phyloP scores from a whole-genome alignment of 2,888 invertebrate species.

The Hetaerina titia region DNA sequence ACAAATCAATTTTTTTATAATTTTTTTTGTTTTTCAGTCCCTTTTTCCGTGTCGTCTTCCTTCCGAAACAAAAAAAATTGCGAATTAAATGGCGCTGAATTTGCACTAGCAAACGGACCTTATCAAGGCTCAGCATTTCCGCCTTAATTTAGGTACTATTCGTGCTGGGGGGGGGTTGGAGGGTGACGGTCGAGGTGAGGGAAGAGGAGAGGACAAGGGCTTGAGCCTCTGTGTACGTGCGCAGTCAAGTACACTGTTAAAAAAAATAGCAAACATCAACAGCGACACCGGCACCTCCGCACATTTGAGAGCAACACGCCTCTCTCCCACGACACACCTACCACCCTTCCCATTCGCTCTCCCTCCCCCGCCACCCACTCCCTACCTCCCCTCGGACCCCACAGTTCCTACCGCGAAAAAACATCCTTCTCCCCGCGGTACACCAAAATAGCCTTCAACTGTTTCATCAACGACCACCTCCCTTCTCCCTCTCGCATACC shows the following conservation, averaged over 20 bases:
- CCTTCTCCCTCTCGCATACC: background rate
- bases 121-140: background rate
- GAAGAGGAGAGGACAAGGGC: background rate
- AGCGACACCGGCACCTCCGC: slow-evolving; percentile 1
- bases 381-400: background rate
- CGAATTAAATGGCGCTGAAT: slow-evolving; percentile 9
- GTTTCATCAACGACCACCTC: slow-evolving; percentile 34
- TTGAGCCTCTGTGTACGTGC: background rate
- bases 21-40: background rate
- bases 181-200: background rate
- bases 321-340: background rate
- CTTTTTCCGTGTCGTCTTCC: background rate
- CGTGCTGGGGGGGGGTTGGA: background rate
- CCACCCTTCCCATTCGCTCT: no score
- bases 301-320: background rate
- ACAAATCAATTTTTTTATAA: slow-evolving; percentile 17
- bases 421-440: background rate
- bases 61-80: slow-evolving; percentile 13
- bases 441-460: slow-evolving; percentile 36
- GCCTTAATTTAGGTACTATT: slow-evolving; percentile 42
- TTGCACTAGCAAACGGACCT: slow-evolving; percentile 6
- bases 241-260: slow-evolving; percentile 8
- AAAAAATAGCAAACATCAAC: background rate
- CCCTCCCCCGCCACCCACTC: background rate
- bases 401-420: background rate